Conservation (phyloP, 2,113 vertebrate species). For the Eidolon helvum region DNA sequence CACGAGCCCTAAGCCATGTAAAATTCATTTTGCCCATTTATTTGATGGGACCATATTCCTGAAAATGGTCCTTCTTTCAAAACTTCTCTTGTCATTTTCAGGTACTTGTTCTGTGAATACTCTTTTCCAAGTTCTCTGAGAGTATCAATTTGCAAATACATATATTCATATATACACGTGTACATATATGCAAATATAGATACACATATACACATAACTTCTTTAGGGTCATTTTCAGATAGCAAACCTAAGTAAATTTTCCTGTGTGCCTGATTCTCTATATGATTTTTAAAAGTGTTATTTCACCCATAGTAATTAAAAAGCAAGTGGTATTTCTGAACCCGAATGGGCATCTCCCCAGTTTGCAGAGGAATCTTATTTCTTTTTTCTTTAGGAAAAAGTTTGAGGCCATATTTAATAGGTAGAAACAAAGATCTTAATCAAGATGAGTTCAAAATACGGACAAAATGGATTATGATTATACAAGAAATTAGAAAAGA, state of each 20-base stretch:
- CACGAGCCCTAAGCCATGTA: neutral
- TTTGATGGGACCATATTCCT: neutral
- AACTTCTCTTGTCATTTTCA: neutral
- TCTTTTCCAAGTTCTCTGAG: neutral
- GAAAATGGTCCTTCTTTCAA: neutral
- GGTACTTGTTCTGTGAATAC: neutral
- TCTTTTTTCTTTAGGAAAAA: slow-evolving; percentile 70
- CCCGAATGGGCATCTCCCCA: neutral
- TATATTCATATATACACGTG: neutral
- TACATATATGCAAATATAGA: neutral
- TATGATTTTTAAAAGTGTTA: neutral
- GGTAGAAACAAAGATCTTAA: slow-evolving; percentile 84
- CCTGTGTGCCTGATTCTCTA: neutral
- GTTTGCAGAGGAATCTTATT: slow-evolving; percentile 14
- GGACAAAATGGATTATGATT: slow-evolving; percentile 81
- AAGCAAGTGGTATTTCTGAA: neutral
- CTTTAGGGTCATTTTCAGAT: neutral
- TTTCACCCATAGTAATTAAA: slow-evolving; percentile 20
- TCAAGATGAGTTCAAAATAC: slow-evolving; percentile 85
- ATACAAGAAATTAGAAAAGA: slow-evolving; percentile 77
- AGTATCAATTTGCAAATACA: neutral
- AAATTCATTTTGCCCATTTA: neutral
- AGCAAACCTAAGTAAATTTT: neutral
- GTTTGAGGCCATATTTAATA: slow-evolving; percentile 77
- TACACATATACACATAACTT: neutral